A percentile compares a stretch with the other conserved stretches of the same genome.
phyloP scores from a whole-genome alignment of 2,888 invertebrate genomes.

The Alloscopus bannaensis region DNA sequence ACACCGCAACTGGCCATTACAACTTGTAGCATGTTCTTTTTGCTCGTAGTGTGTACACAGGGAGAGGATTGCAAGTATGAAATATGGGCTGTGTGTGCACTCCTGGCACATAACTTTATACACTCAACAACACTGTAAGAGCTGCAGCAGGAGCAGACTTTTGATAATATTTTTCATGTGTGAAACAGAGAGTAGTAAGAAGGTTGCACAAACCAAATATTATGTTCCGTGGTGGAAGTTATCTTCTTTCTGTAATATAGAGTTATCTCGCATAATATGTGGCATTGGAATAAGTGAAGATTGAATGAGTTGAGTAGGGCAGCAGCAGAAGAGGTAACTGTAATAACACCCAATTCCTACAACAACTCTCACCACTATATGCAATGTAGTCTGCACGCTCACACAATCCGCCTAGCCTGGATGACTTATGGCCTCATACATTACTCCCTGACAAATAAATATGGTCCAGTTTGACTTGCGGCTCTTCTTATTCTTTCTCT shows the following conservation, averaged over 20 bases:
- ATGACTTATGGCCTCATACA: constrained; percentile 64
- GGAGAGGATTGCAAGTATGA: constrained; percentile 14
- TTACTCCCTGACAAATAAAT: constrained; percentile 63
- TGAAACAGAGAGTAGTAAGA: too few species aligned
- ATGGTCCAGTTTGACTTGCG: constrained; percentile 64
- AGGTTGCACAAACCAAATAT: neutral
- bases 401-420: constrained; percentile 53
- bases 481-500: constrained; percentile 33
- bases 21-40: constrained; percentile 28
- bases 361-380: too few species aligned
- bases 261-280: too few species aligned
- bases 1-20: constrained; percentile 35
- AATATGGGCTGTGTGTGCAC: constrained; percentile 5
- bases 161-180: too few species aligned
- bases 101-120: too few species aligned
- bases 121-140: too few species aligned
- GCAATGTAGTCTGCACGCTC: constrained; percentile 13
- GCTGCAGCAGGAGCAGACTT: neutral
- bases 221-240: neutral
- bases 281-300: constrained; percentile 28
- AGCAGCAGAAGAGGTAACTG: constrained; percentile 39
- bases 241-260: constrained; percentile 7
- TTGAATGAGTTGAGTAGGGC: constrained; percentile 45
- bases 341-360: constrained; percentile 49
- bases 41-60: constrained; percentile 17